Conservation (phyloP, 1,140 invertebrate species). For the Phocides pigmalion region DNA sequence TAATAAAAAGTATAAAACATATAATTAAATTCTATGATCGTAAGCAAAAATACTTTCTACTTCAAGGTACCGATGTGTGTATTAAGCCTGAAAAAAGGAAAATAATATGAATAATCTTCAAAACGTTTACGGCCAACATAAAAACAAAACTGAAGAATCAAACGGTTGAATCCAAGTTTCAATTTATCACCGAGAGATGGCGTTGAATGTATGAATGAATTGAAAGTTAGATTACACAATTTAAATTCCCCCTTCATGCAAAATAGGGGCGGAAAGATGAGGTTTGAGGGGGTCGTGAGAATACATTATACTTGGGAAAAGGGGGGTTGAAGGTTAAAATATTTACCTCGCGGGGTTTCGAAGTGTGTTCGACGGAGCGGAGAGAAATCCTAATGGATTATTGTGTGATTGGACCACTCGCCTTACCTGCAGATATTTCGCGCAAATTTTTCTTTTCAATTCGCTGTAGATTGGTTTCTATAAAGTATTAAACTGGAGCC, state of each 20-base stretch:
- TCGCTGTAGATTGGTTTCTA: conserved; percentile 58
- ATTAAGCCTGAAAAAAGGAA: no score
- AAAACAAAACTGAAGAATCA: conserved; percentile 45
- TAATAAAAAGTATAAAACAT: no score
- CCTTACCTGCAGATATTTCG: conserved; percentile 66
- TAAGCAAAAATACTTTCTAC: no score
- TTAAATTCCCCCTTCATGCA: conserved; percentile 83
- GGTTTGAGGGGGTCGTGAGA: conserved; percentile 70
- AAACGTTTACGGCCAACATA: conserved; percentile 15
- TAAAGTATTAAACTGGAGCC: conserved; percentile 51
- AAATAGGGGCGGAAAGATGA: conserved; percentile 81
- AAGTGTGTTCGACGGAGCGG: conserved; percentile 74
- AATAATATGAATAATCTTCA: no score
- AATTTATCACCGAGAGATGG: conserved; percentile 82
- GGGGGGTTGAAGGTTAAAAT: conserved; percentile 64
- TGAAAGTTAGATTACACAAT: conserved; percentile 84
- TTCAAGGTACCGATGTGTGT: no score
- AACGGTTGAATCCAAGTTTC: conserved; percentile 73
- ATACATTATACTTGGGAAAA: conserved; percentile 71
- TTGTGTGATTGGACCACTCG: conserved; percentile 75
- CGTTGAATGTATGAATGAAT: conserved; percentile 83
- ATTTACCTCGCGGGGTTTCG: conserved; percentile 79
- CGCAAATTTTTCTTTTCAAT: conserved; percentile 51
- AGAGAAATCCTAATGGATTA: conserved; percentile 81
- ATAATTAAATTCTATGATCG: no score